A percentile compares a stretch with the other conserved stretches of the same genome.
Conservation (phyloP, 2,797 vertebrate genomes). For the Crocodylus rhombifer region DNA sequence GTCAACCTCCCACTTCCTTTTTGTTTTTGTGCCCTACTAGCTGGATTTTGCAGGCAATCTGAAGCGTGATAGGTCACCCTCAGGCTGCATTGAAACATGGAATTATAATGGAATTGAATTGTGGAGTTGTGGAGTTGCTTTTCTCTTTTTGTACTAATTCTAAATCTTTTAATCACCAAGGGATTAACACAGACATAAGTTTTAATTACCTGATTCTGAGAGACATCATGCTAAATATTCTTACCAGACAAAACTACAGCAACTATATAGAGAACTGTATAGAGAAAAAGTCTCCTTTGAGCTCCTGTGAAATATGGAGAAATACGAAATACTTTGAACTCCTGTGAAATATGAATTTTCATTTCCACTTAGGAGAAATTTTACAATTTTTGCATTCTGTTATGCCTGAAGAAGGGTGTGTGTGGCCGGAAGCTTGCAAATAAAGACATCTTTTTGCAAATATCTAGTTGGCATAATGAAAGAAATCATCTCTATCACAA, state of each 20-base stretch:
- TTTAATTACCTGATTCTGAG: not conserved
- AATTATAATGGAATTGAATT: not conserved
- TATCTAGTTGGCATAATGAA: too few relatives aligned
- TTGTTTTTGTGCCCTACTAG: not conserved
- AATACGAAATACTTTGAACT: not conserved
- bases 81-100: not conserved
- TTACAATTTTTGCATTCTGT: too few relatives aligned
- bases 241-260: not conserved
- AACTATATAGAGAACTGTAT: fast-evolving
- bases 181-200: not conserved
- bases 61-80: not conserved
- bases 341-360: too few relatives aligned
- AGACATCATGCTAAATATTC: not conserved
- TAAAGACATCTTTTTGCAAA: too few relatives aligned
- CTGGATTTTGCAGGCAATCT: not conserved
- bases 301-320: too few relatives aligned
- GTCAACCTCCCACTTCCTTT: not conserved
- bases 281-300: not conserved
- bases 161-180: not conserved
- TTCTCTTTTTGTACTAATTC: not conserved
- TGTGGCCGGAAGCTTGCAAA: too few relatives aligned
- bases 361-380: too few relatives aligned
- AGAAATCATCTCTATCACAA: too few relatives aligned
- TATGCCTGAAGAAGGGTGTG: too few relatives aligned
- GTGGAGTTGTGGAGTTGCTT: not conserved